Percentiles rank a stretch among this genome's conserved stretches.
These are phyloP conservation scores for Epinephelus malabaricus DNA, from an alignment of 2,797 vertebrate genomes.

Conservation along the genomic window DNA sequence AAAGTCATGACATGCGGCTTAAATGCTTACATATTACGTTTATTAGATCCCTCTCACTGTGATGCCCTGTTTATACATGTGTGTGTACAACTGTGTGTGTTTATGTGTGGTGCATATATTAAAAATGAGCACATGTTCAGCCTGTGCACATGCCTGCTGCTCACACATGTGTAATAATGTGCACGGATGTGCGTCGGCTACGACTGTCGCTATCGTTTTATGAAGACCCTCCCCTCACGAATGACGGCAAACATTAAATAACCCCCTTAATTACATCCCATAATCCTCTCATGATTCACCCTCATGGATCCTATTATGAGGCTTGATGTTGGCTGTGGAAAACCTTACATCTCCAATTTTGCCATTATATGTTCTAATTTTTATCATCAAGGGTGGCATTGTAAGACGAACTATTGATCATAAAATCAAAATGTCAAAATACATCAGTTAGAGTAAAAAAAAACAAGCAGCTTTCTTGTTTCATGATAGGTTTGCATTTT, in stretches of 20 bases:
- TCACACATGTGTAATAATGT: slow-evolving; percentile 8
- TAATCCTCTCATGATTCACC: slow-evolving; percentile 75
- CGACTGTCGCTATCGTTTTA: slow-evolving; percentile 62
- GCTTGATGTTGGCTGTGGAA: slow-evolving; percentile 25
- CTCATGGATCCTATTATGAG: slow-evolving; percentile 61
- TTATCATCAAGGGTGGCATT: slow-evolving; percentile 20
- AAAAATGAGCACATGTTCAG: slow-evolving; percentile 33
- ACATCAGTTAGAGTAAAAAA: slow-evolving; percentile 2
- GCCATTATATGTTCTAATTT: slow-evolving; percentile 20
- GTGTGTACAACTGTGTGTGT: neutral
- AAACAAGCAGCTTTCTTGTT: slow-evolving; percentile 17
- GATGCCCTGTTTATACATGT: slow-evolving; percentile 20
- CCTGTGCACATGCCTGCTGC: slow-evolving; percentile 11
- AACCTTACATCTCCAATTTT: slow-evolving; percentile 36
- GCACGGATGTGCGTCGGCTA: slow-evolving; percentile 1
- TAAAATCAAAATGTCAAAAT: slow-evolving; percentile 43
- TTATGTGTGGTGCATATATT: slow-evolving; percentile 25
- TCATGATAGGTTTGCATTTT: slow-evolving; percentile 1
- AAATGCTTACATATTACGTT: slow-evolving; percentile 72
- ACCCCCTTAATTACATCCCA: slow-evolving; percentile 78
- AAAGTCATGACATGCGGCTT: slow-evolving; percentile 72
- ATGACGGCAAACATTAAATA: slow-evolving; percentile 77
- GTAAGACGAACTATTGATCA: slow-evolving; percentile 28
- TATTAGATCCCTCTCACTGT: slow-evolving; percentile 57
- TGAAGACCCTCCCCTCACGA: slow-evolving; percentile 67